These are phyloP conservation scores for Ptychadena robeensis DNA, from an alignment of 2,797 vertebrate species.

Conservation along the genomic window DNA sequence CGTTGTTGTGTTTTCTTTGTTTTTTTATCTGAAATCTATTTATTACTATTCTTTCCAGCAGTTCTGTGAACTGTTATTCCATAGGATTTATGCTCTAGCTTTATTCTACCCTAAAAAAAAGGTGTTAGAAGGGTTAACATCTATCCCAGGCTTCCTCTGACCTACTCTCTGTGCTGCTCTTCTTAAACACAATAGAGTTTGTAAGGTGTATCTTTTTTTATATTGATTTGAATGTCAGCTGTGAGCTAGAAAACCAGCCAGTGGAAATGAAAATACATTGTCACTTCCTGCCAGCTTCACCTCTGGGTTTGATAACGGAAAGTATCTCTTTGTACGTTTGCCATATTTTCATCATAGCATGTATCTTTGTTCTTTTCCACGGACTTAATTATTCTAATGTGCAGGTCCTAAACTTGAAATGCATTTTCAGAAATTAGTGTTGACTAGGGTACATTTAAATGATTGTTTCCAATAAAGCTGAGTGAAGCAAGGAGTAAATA, in stretches of 20 bases:
- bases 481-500: conserved; percentile 47
- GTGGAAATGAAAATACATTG: conserved; percentile 40
- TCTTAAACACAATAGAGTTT: conserved; percentile 11
- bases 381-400: conserved; percentile 49
- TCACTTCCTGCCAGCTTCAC: conserved; percentile 24
- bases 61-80: not conserved
- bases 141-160: conserved; percentile 1
- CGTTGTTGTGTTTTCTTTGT: too few relatives aligned
- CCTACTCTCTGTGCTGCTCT: not conserved
- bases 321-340: conserved; percentile 38
- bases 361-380: conserved; percentile 24
- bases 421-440: conserved; percentile 41
- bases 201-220: not conserved
- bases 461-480: conserved; percentile 40
- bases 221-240: conserved; percentile 25
- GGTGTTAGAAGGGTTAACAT: not conserved
- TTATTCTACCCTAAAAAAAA: not conserved
- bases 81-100: not conserved
- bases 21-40: too few relatives aligned
- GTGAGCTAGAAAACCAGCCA: conserved; percentile 31
- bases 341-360: conserved; percentile 32
- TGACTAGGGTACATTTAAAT: conserved; percentile 27
- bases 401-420: conserved; percentile 18
- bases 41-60: too few relatives aligned
- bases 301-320: conserved; percentile 19